Conservation (phyloP, 2,888 invertebrate species). For the Tolmerus cingulatus region DNA sequence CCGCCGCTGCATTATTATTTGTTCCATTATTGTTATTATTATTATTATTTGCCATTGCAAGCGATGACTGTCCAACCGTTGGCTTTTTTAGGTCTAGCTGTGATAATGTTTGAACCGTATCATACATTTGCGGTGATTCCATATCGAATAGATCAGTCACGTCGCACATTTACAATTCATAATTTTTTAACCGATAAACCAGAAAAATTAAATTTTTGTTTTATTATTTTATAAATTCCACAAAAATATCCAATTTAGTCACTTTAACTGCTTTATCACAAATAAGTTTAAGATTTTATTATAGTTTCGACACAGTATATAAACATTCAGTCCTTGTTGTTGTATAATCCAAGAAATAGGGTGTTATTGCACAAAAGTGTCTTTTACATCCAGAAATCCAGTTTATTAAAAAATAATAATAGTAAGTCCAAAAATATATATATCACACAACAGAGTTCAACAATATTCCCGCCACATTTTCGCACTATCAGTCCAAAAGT, state of each 20-base stretch:
- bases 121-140: slow-evolving; percentile 65
- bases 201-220: not conserved
- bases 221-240: not conserved
- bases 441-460: not conserved
- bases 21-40: slow-evolving; percentile 49
- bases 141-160: slow-evolving; percentile 56
- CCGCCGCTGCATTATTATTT: slow-evolving; percentile 43
- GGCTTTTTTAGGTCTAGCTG: slow-evolving; percentile 62
- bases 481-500: not conserved
- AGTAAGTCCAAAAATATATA: not conserved
- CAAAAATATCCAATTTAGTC: not conserved
- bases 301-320: not conserved
- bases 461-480: slow-evolving; percentile 32
- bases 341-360: not conserved
- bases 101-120: slow-evolving; percentile 63
- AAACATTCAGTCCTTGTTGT: not conserved
- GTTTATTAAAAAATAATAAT: not conserved
- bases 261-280: not conserved
- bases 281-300: not conserved
- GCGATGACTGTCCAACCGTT: slow-evolving; percentile 56
- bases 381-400: not conserved
- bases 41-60: slow-evolving; percentile 58
- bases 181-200: not conserved
- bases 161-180: slow-evolving; percentile 21
- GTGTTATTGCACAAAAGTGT: not conserved